Conservation (phyloP, 2,113 vertebrate species). For the Hemichromis elongatus region DNA sequence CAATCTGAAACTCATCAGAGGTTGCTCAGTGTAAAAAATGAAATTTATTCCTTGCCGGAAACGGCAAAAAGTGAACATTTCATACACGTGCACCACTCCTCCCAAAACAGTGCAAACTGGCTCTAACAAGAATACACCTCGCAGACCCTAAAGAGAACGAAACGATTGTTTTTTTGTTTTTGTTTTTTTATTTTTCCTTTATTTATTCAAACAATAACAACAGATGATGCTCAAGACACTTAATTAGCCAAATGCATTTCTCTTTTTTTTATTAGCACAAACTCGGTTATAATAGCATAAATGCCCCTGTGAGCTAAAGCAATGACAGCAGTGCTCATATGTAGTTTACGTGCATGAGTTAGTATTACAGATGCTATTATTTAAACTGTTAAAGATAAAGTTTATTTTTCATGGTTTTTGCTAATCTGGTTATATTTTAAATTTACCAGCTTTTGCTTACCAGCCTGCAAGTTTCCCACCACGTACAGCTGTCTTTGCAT, state of each 20-base stretch:
- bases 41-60: background rate
- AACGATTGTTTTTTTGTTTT: background rate
- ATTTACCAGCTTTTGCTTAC: background rate
- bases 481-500: background rate
- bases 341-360: background rate
- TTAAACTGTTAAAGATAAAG: background rate
- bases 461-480: background rate
- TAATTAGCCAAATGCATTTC: background rate
- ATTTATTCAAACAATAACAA: background rate
- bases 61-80: background rate
- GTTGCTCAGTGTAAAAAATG: background rate
- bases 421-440: background rate
- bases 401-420: background rate
- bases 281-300: background rate
- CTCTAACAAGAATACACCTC: background rate
- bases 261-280: background rate
- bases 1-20: background rate
- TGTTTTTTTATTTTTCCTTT: background rate
- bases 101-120: background rate
- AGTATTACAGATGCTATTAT: background rate
- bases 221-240: background rate
- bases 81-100: background rate
- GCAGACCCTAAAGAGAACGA: background rate
- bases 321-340: background rate
- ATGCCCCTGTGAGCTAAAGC: background rate